Evolutionary conservation across 2,888 invertebrate genomes (phyloP).

Genomic region (Pediacus dermestoides): DNA sequence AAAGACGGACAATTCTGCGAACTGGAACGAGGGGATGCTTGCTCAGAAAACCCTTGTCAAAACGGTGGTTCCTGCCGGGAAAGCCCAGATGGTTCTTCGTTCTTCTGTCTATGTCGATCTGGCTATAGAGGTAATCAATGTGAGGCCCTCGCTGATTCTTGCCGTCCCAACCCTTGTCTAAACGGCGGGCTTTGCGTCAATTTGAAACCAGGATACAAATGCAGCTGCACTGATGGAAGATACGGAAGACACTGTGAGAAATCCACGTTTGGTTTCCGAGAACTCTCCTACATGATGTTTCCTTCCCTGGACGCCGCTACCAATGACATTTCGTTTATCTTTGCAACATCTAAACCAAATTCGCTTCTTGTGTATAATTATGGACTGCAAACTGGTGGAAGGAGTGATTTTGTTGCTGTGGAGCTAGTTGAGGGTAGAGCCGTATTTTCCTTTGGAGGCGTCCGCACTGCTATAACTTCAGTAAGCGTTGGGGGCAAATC

Average conservation of each 20-base stretch:
- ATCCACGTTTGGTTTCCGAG: slow-evolving; percentile 84
- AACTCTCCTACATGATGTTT: slow-evolving; percentile 87
- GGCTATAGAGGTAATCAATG: slow-evolving; percentile 90
- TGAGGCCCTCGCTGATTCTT: slow-evolving; percentile 83
- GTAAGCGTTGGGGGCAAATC: slow-evolving; percentile 64
- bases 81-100: slow-evolving; percentile 81
- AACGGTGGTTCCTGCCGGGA: slow-evolving; percentile 91
- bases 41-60: slow-evolving; percentile 80
- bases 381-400: slow-evolving; percentile 80
- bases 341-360: slow-evolving; percentile 84
- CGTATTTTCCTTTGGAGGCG: slow-evolving; percentile 85
- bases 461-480: slow-evolving; percentile 82
- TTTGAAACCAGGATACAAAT: slow-evolving; percentile 82
- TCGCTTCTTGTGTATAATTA: slow-evolving; percentile 89
- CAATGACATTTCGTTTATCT: slow-evolving; percentile 86
- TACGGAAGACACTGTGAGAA: slow-evolving; percentile 91
- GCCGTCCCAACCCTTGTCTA: slow-evolving; percentile 89
- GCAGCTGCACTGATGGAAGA: slow-evolving; percentile 81
- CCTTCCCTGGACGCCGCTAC: slow-evolving; percentile 80
- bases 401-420: slow-evolving; percentile 89
- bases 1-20: slow-evolving; percentile 84
- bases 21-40: slow-evolving; percentile 77
- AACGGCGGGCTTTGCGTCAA: slow-evolving; percentile 86
- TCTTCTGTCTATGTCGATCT: slow-evolving; percentile 87
- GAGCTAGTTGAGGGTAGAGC: slow-evolving; percentile 82